A percentile compares a stretch with the other conserved stretches of the same genome.
These are phyloP conservation scores for Corythornis madagascariensis DNA, from an alignment of 2,113 vertebrate species.

Conservation along the genomic window DNA sequence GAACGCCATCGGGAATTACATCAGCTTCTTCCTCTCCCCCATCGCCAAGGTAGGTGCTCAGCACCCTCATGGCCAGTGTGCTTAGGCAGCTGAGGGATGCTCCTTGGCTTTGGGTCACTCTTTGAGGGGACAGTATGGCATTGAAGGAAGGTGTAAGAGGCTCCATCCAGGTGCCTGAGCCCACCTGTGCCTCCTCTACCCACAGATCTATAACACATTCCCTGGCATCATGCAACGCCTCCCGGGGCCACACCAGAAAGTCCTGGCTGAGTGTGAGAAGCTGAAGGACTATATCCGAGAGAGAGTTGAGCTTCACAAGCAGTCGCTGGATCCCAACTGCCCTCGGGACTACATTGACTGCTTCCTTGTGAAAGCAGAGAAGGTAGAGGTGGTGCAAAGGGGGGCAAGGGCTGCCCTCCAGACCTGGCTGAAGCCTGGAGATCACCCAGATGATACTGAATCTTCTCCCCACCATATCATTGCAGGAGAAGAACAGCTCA, in stretches of 20 bases:
- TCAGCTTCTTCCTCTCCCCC: not conserved
- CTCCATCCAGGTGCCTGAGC: not conserved
- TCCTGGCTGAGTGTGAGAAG: constrained; percentile 10
- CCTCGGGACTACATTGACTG: constrained; percentile 71
- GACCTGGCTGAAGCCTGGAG: not conserved
- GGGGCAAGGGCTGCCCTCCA: not conserved
- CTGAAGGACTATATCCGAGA: constrained; percentile 51
- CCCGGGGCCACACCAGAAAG: constrained; percentile 56
- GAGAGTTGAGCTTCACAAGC: constrained; percentile 31
- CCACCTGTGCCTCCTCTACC: not conserved
- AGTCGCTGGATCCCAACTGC: constrained; percentile 47
- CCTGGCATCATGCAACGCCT: constrained; percentile 56
- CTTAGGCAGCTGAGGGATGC: rapidly evolving
- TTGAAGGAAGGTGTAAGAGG: not conserved
- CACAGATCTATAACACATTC: constrained; percentile 63
- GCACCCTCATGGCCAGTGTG: rapidly evolving
- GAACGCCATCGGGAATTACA: not conserved
- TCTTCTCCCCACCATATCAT: not conserved
- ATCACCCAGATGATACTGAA: not conserved
- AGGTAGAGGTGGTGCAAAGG: constrained; percentile 7
- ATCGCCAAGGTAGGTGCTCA: not conserved
- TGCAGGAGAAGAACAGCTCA: constrained; percentile 16
- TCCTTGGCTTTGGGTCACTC: not conserved
- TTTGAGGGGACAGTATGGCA: not conserved
- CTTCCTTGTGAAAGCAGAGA: constrained; percentile 61